A percentile compares a stretch with the other conserved stretches of the same genome.
Evolutionary conservation across 2,888 invertebrate genomes (phyloP).

Genomic region (Drosophila dives): DNA sequence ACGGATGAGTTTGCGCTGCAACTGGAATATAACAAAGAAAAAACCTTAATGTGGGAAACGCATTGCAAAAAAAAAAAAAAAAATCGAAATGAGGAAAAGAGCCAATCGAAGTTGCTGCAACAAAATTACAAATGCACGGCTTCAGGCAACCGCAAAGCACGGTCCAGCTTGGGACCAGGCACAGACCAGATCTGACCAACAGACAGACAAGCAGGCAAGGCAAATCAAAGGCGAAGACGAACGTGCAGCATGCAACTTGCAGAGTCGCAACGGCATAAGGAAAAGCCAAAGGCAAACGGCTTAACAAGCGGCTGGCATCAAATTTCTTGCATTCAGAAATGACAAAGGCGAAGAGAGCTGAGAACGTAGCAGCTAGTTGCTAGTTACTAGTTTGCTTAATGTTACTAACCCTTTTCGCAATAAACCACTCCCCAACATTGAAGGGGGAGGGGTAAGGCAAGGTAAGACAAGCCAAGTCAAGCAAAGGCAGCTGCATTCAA

Average conservation of each 20-base stretch:
- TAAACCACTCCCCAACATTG: no score
- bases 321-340: slow-evolving; percentile 76
- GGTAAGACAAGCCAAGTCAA: not conserved
- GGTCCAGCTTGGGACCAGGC: slow-evolving; percentile 35
- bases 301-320: slow-evolving; percentile 78
- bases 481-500: slow-evolving; percentile 36
- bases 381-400: slow-evolving; percentile 55
- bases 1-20: slow-evolving; percentile 51
- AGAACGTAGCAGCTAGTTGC: slow-evolving; percentile 26
- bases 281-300: slow-evolving; percentile 51
- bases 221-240: slow-evolving; percentile 18
- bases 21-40: slow-evolving; percentile 24
- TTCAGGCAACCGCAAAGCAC: slow-evolving; percentile 51
- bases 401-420: slow-evolving; percentile 51
- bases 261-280: slow-evolving; percentile 30
- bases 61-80: slow-evolving; percentile 10
- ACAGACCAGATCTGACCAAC: slow-evolving; percentile 26
- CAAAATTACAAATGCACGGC: slow-evolving; percentile 45
- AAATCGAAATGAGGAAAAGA: slow-evolving; percentile 20
- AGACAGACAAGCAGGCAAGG: slow-evolving; percentile 6
- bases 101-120: slow-evolving; percentile 32
- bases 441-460: not conserved
- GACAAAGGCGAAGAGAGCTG: slow-evolving; percentile 58
- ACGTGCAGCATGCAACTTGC: slow-evolving; percentile 24
- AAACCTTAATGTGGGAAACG: slow-evolving; percentile 70